phyloP scores from a whole-genome alignment of 2,888 invertebrate genomes.

The Serrognathus titanus region DNA sequence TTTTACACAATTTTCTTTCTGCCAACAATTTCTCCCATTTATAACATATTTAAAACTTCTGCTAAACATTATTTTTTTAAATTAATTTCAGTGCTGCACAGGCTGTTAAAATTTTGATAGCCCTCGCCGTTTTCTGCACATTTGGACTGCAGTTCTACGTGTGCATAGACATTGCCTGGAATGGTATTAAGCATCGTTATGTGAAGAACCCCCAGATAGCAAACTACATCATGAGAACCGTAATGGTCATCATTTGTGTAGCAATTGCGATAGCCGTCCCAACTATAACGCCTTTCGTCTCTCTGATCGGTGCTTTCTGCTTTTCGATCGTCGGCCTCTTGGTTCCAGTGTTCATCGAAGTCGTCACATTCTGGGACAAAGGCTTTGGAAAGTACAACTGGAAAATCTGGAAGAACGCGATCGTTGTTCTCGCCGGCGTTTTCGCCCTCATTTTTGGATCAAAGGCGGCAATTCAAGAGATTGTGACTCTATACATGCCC shows the following conservation, averaged over 20 bases:
- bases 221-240: conserved; percentile 71
- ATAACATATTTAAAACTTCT: no score
- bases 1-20: no score
- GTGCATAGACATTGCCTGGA: conserved; percentile 90
- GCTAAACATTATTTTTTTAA: no score
- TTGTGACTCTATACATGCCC: conserved; percentile 46
- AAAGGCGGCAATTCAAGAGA: conserved; percentile 61
- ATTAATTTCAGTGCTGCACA: conserved; percentile 70
- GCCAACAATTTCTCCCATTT: no score
- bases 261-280: conserved; percentile 82
- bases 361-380: conserved; percentile 80
- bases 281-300: conserved; percentile 84
- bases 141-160: conserved; percentile 97
- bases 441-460: conserved; percentile 82
- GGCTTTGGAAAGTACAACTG: conserved; percentile 72
- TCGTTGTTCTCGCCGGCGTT: conserved; percentile 72
- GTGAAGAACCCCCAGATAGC: conserved; percentile 62
- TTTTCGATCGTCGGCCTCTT: conserved; percentile 89
- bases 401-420: conserved; percentile 70
- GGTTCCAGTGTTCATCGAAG: conserved; percentile 81
- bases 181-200: conserved; percentile 66
- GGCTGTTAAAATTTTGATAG: conserved; percentile 81
- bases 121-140: conserved; percentile 87
- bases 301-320: conserved; percentile 89
- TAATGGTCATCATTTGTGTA: conserved; percentile 66